Evolutionary conservation across 2,888 invertebrate species (phyloP), one percentile per base, ranked within the genome.

Genomic region (Oxystoma pomonae): DNA sequence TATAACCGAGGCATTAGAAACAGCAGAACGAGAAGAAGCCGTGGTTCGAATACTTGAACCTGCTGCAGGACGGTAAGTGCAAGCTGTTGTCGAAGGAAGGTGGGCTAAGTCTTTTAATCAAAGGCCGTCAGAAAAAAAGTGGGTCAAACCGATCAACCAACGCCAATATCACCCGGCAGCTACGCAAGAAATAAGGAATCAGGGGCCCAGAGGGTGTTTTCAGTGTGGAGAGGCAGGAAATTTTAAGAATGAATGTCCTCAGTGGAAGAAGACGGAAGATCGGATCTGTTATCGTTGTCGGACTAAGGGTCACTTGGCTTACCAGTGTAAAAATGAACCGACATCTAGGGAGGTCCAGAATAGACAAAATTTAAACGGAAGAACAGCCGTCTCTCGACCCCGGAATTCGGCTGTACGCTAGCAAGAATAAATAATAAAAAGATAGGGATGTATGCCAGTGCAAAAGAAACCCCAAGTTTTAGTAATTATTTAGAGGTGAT

Each of bases 381-480:
- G 16, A 16, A 50, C 59, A 59, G 59, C 17, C 59, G 7, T 49
- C 50, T 49, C 22, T 16, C 51, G 50, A 50, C 59, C 59, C 59
- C 59, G 59, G 52, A 59, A 49, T 16, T 3, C 35, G 59, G 51
- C 59, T 59, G 53, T 53, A 18, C 20, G n/a, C 16, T 16, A 51
- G 51, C 51, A 20, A 20, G 52, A 59, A 2, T 53, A 59, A 17
- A 17, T 19, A 12, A 35, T 3, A 59, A 19, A 16, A 1, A 3
- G 55, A 20, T 59, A n/a, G 58, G 58, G 50, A 58, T 58, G 12
- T 58, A 58, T 58, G 51, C 50, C 49, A 50, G 58, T 19, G 49
- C 18, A 3, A 17, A 50, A 2, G 17, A 19, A 18, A 1, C 55
- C 21, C 53, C 59, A 7, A 53, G 20, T 20, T 19, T 22, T n/a